Conservation (phyloP, 2,113 vertebrate genomes). For the Sus scrofa region DNA sequence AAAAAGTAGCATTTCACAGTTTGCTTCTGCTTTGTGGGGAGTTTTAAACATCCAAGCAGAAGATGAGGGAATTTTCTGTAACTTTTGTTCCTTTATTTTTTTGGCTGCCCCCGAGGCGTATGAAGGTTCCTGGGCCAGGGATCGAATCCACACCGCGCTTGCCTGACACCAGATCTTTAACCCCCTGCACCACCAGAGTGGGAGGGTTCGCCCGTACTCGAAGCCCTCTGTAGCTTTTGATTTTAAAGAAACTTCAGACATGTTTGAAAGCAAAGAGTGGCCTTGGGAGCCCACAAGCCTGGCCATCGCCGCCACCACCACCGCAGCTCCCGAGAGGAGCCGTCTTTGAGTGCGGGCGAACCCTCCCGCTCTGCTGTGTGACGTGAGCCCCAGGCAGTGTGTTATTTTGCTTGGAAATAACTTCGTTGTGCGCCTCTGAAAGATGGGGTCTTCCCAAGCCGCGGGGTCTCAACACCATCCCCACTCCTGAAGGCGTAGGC, state of each 20-base stretch:
- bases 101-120: too few species aligned
- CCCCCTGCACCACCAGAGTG: too few species aligned
- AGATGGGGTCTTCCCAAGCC: background rate
- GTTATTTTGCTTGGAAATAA: background rate
- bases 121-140: too few species aligned
- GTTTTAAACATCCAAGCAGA: background rate
- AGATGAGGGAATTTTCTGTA: background rate
- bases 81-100: too few species aligned
- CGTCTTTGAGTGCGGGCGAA: background rate
- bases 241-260: background rate
- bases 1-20: background rate
- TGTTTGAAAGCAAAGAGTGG: background rate
- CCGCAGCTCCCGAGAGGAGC: too few species aligned
- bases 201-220: too few species aligned
- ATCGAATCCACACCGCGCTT: too few species aligned
- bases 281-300: fast-evolving
- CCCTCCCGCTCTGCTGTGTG: too few species aligned
- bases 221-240: too few species aligned
- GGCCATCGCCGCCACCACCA: too few species aligned
- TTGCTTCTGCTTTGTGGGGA: background rate
- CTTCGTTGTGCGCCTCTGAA: background rate
- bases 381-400: background rate
- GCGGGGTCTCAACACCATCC: background rate
- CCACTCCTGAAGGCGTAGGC: background rate
- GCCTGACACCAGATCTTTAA: too few species aligned